Evolutionary conservation across 2,797 vertebrate species (phyloP).

Genomic region (Darevskia nairensis): DNA sequence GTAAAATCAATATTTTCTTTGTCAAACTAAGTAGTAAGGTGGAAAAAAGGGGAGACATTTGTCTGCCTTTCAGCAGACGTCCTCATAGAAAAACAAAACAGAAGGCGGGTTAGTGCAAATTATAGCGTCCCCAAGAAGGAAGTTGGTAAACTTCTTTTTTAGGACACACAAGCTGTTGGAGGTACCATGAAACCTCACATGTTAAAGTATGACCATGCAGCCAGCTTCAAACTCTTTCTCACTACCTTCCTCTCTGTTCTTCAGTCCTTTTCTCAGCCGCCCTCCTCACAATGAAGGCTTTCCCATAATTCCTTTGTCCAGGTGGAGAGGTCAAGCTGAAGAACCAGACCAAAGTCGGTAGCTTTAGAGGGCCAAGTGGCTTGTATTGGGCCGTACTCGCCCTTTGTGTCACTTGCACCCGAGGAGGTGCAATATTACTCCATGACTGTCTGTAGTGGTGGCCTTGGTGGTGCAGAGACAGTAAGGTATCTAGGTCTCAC

Average conservation of each 20-base stretch:
- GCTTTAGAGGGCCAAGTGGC: too few relatives aligned
- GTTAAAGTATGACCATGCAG: neutral
- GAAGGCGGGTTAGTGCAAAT: neutral
- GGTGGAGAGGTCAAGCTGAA: neutral
- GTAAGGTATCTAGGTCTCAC: neutral
- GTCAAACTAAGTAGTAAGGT: conserved; percentile 47
- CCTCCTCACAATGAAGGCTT: neutral
- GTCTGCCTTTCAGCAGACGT: conserved; percentile 41
- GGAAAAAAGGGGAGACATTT: neutral
- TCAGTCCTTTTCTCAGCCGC: neutral
- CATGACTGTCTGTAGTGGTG: neutral
- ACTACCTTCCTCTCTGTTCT: too few relatives aligned
- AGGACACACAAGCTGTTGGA: neutral
- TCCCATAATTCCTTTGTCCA: neutral
- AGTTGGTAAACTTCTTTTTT: conserved; percentile 10
- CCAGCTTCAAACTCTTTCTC: neutral
- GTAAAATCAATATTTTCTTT: conserved; percentile 63
- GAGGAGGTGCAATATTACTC: neutral
- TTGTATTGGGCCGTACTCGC: neutral
- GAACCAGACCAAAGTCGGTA: neutral
- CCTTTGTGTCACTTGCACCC: neutral
- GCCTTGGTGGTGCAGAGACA: neutral
- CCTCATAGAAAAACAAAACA: conserved; percentile 21
- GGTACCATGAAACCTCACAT: neutral
- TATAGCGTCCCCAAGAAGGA: conserved; percentile 21